Evolutionary conservation across 2,797 vertebrate species (phyloP), one percentile per base, ranked within the genome.

Genomic region (Peromyscus aztecus): DNA sequence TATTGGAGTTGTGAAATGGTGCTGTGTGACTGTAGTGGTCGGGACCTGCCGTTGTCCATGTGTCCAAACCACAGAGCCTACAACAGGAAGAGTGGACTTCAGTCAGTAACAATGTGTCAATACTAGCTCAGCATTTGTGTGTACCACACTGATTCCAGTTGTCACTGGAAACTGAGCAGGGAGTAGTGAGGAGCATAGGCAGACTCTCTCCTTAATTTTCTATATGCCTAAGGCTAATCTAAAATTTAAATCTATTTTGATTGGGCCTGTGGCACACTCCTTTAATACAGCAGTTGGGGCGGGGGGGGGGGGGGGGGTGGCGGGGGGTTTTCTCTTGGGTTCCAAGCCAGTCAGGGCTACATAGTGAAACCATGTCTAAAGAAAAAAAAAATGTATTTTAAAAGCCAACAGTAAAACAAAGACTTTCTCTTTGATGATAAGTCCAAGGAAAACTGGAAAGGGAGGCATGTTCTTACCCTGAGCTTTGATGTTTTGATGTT

Each of bases 1-100:
- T 86, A 69, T 95, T 75, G 40, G 49, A 65, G 29, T 16, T 34
- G 31, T 92, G 69, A 87, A 85, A 65, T 17, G 63, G 21, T 94
- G 87, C 31, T 69, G 9, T 63, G 12, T 90, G 88, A 83, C 23
- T 83, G 7, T 87, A 76, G n/a, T 89, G 34, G 46, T 83, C 40
- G 6, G 52, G 31, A 52, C 49, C 49, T 40, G 34, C 86, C 29
- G 13, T 19, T 43, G 37, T 55, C 34, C 71, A 83, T 65, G 92
- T 95, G 71, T 95, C 61, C 69, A 91, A 96, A 52, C 52, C 19
- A 69, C 61, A 94, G 55, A 67, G 57, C 61, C 24, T 95, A 34
- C 10, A 69, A n/a, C 23, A 40, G 49, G 89, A 14, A 85, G n/a
- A 40, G 3, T 46, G 34, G 61, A 13, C 81, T 93, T 65, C 16